Base-by-base conservation (phyloP, 2,113 vertebrate genomes). In the Melanotaenia duboulayi region DNA sequence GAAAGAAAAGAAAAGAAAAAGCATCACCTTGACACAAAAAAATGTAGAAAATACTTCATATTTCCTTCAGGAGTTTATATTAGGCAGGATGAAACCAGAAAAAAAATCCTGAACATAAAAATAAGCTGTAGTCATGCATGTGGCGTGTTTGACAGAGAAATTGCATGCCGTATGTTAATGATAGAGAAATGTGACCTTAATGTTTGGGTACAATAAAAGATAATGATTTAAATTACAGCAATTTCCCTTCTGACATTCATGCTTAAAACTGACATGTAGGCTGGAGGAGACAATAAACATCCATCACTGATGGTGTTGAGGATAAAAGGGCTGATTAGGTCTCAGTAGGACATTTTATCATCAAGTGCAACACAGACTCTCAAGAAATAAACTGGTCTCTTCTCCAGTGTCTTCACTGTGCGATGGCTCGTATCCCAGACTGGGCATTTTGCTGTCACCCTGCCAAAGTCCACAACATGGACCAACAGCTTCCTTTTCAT, bases 221-320 rank as follows among this genome's bases (percentile, higher is more conserved):
- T 65, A 76, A 88, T 22, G 23, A 81, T 63, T 28, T 25, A 77
- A 88, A 91, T 86, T 79, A 77, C 59, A 77, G 86, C 77, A 54
- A 84, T 86, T 86, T 84, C 11, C 16, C 17, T n/a, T 44, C 32
- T 75, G 83, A 81, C 66, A 74, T 75, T 83, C 71, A 71, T 60
- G 32, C 4, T 1, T 49, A 66, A 76, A 9, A 81, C 74, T 46
- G 75, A 57, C 79, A 63, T 16, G 54, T 66, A 40, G 71, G 17
- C 55, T 58, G 0, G 7, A 52, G 65, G 44, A 44, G 61, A 74
- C 23, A 22, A 65, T 73, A 74, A 87, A 72, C 84, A 80, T 74
- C 78, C 63, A 52, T 83, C 87, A 74, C 61, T 4, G 44, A 52
- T 72, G 70, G 76, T 62, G 52, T 66, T 64, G 13, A 58, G 69